Conservation (phyloP, 2,113 vertebrate species). For the Suncus etruscus region DNA sequence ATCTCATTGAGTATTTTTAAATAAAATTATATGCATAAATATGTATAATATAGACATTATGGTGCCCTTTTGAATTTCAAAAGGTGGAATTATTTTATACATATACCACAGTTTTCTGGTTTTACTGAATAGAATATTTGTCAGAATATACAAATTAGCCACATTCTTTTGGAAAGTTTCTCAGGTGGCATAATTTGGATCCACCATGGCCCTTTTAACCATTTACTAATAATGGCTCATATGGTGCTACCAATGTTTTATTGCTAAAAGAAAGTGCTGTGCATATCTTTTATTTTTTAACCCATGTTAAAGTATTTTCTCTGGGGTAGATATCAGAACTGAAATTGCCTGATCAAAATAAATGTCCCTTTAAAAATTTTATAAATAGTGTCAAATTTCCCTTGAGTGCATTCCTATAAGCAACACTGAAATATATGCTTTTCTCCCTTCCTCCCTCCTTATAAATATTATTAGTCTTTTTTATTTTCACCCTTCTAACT, state of each 20-base stretch:
- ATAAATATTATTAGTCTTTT: conserved; percentile 41
- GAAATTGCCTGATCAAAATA: conserved; percentile 70
- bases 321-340: conserved; percentile 41
- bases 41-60: not conserved
- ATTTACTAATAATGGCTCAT: not conserved
- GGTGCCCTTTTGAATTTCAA: not conserved
- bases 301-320: conserved; percentile 43
- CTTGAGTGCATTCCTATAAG: conserved; percentile 15
- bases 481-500: conserved; percentile 59
- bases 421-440: conserved; percentile 43
- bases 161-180: not conserved
- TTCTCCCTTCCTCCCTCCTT: not conserved
- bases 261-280: not conserved
- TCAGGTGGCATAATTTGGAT: not conserved
- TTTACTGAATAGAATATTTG: conserved; percentile 40
- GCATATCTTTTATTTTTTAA: not conserved
- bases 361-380: conserved; percentile 60
- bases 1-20: conserved; percentile 18
- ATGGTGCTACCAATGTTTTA: not conserved
- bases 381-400: conserved; percentile 61
- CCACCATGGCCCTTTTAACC: not conserved
- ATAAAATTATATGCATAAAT: conserved; percentile 1
- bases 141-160: not conserved
- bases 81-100: not conserved
- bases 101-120: not conserved